Evolutionary conservation across 2,888 invertebrate genomes (phyloP).

Genomic region (Drosophila koepferae): DNA sequence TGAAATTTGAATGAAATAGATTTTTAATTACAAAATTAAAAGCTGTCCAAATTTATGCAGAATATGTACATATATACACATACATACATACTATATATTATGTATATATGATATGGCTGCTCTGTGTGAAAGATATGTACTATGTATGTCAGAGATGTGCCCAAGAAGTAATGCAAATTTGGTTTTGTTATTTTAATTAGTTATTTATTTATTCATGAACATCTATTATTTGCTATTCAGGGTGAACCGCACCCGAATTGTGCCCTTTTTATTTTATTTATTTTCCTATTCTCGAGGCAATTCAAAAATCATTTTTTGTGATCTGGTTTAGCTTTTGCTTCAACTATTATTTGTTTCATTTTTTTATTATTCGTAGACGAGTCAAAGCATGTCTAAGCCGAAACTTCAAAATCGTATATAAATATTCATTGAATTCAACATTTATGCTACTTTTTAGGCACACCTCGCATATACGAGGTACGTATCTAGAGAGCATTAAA

Average conservation of each 20-base stretch:
- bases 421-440: not conserved
- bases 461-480: not conserved
- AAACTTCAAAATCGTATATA: too few relatives aligned
- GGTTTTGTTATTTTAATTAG: not conserved
- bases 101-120: not conserved
- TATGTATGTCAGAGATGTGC: not conserved
- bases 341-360: too few relatives aligned
- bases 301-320: too few relatives aligned
- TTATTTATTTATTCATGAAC: too few relatives aligned
- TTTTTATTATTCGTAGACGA: too few relatives aligned
- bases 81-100: not conserved
- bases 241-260: too few relatives aligned
- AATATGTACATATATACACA: not conserved
- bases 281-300: too few relatives aligned
- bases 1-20: constrained; percentile 4
- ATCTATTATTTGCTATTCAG: too few relatives aligned
- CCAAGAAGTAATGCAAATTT: not conserved
- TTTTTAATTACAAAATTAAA: constrained; percentile 8
- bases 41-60: not conserved
- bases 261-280: too few relatives aligned
- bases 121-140: not conserved
- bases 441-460: not conserved
- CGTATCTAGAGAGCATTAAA: not conserved
- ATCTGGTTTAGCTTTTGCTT: too few relatives aligned
- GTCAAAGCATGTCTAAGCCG: too few relatives aligned